Conservation (phyloP, 2,113 vertebrate genomes). For the Progne subis region DNA sequence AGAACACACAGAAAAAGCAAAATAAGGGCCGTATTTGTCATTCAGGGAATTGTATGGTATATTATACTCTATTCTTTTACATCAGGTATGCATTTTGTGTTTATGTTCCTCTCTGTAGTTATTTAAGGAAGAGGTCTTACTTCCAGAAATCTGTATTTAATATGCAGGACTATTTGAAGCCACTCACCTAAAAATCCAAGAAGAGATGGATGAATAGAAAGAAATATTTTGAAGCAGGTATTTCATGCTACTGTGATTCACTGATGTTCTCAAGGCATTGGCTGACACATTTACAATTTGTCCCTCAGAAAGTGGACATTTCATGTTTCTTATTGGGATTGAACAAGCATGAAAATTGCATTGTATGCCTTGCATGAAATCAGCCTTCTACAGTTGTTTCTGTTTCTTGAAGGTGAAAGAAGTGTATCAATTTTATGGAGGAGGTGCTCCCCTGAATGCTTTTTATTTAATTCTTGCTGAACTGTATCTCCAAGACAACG, state of each 20-base stretch:
- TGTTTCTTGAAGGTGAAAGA: not conserved
- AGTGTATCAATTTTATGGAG: not conserved
- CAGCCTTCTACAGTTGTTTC: not conserved
- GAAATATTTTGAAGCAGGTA: not conserved
- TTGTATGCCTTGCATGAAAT: not conserved
- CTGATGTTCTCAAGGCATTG: not conserved
- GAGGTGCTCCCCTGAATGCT: not conserved
- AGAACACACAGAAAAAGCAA: not conserved
- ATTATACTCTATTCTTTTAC: not conserved
- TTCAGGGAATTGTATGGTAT: not conserved
- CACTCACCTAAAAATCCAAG: not conserved
- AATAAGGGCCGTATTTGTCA: not conserved
- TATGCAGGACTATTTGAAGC: not conserved
- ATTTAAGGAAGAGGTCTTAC: not conserved
- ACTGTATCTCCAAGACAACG: not conserved
- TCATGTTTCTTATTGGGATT: not conserved
- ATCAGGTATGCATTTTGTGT: not conserved
- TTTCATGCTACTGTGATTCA: not conserved
- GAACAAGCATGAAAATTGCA: not conserved
- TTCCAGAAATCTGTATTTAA: not conserved
- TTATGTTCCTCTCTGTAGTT: not conserved
- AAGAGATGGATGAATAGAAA: not conserved
- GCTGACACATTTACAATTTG: not conserved
- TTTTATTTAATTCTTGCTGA: not conserved
- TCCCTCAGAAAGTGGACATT: not conserved